A percentile compares a stretch with the other conserved stretches of the same genome.
Conservation (phyloP, 2,113 vertebrate genomes). For the Oreotrochilus melanogaster region DNA sequence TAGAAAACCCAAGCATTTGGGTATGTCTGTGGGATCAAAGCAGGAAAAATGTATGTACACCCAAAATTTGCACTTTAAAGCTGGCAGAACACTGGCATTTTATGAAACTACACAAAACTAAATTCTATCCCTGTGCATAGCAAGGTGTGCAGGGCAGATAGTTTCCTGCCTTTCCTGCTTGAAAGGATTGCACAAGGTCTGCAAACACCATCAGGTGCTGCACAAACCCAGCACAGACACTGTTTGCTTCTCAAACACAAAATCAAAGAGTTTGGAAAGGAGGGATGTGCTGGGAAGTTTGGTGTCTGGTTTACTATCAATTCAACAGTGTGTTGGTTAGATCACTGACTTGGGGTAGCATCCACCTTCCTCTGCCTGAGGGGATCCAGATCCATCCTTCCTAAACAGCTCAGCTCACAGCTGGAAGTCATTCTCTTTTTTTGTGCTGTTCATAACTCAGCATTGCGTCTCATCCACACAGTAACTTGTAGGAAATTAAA, state of each 20-base stretch:
- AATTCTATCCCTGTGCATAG: background rate
- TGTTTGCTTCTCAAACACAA: background rate
- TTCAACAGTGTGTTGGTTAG: background rate
- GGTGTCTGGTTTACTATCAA: accelerated
- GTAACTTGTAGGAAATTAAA: background rate
- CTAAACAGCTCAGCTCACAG: background rate
- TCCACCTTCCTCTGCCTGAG: background rate
- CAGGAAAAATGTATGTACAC: background rate
- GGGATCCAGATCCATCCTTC: background rate
- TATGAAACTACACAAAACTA: background rate
- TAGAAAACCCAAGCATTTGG: background rate
- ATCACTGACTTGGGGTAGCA: background rate
- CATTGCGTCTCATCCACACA: background rate
- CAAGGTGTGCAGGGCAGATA: background rate
- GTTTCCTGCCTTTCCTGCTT: background rate
- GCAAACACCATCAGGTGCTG: background rate
- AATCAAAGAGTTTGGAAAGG: background rate
- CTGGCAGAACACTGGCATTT: background rate
- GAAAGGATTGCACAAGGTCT: accelerated
- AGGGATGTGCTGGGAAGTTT: background rate
- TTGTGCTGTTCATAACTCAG: background rate
- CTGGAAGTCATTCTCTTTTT: background rate
- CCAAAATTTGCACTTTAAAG: background rate
- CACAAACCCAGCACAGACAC: background rate
- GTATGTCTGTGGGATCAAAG: background rate